Percentiles rank a stretch among this genome's conserved stretches.
phyloP scores from a whole-genome alignment of 2,113 vertebrate species.

The Perca schrenkii region DNA sequence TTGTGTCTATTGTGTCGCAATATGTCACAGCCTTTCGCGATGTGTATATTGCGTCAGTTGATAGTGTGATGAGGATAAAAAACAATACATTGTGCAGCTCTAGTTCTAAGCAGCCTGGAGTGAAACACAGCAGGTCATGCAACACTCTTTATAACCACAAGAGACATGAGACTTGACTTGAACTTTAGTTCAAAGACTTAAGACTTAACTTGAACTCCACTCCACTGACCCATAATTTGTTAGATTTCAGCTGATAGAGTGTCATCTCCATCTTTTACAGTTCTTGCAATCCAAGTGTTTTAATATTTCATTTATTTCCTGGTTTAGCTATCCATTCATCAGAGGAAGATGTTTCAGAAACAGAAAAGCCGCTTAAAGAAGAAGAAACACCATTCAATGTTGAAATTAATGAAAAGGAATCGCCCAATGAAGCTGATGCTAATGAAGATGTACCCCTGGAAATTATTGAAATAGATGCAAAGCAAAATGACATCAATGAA shows the following conservation, averaged over 20 bases:
- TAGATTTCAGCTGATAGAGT: conserved; percentile 22
- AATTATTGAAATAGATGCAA: conserved; percentile 76
- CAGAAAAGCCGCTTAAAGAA: conserved; percentile 70
- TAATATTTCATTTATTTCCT: conserved; percentile 57
- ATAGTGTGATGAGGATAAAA: too few species aligned
- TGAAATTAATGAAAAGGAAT: conserved; percentile 74
- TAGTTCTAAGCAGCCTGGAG: too few species aligned
- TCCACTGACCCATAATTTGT: not conserved
- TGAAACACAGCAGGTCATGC: too few species aligned
- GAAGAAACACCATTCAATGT: conserved; percentile 58
- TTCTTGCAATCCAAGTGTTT: not conserved
- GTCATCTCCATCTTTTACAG: not conserved
- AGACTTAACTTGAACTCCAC: too few species aligned
- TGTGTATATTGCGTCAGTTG: too few species aligned
- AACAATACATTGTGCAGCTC: too few species aligned
- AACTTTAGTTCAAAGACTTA: too few species aligned
- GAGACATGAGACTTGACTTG: too few species aligned
- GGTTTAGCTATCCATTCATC: conserved; percentile 77
- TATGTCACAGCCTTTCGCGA: too few species aligned
- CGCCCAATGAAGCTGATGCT: conserved; percentile 39
- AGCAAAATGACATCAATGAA: conserved; percentile 85
- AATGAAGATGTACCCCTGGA: conserved; percentile 72
- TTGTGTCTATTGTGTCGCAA: too few species aligned
- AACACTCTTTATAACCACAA: too few species aligned
- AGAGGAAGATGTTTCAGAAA: conserved; percentile 78